Base-by-base conservation (phyloP, 2,888 invertebrate species). In the Leucophenga maculata region DNA sequence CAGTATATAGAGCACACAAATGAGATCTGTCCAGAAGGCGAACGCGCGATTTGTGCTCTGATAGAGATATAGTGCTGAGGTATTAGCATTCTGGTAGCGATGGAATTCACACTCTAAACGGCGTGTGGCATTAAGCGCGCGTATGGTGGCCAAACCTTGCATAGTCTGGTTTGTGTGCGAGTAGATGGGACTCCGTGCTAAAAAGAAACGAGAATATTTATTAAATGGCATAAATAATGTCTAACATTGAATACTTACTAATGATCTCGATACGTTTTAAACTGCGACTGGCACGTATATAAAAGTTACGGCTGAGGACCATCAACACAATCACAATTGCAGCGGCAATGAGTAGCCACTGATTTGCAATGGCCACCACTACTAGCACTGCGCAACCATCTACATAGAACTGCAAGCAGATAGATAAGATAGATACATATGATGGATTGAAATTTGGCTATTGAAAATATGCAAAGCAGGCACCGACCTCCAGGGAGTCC, bases 11-110 rank as follows among this genome's bases (percentile, higher is more conserved):
- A 95, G 76, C 0, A 95, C 92, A 84, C 97, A 97, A 66, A 97
- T 92, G 73, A 95, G 90, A 87, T 99, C 99, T 76, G 98, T 90
- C 92, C 95, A 95, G 81, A 97, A 94, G 0, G 97, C 98, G 84
- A 99, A 97, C 79, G 98, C 98, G 70, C 97, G 92, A 16, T 95
- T 95, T 8, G 95, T 93, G 0, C 95, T 92, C 55, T 97, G 92
- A 86, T 96, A 96, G 72, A 96, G 89, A 85, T 90, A 90, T 91
- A 94, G 93, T 0, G 95, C 92, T 0, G 94, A 92, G 0, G 93
- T 93, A 83, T 95, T 94, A 0, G 89, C 82, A 78, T 92, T 92
- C 81, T 92, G 91, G 71, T 90, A 90, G 13, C 88, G 86, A 78
- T 93, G 92, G 78, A 93, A 93, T 73, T 93, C 92, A 18, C 88